Evolutionary conservation across 2,113 vertebrate species (phyloP).

Genomic region (Rhinichthys klamathensis): DNA sequence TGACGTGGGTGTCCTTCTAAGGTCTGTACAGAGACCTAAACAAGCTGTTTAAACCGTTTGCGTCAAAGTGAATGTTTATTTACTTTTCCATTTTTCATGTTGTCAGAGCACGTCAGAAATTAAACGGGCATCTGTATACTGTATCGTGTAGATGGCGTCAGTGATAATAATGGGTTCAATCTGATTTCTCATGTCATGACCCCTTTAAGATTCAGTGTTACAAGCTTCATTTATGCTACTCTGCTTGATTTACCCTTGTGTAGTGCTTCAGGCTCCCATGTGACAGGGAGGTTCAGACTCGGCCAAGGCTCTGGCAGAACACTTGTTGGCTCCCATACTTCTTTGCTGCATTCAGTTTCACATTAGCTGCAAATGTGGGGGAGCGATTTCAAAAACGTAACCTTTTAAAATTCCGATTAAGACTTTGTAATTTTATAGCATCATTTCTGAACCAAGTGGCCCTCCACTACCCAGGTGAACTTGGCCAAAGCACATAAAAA

Average conservation of each 20-base stretch:
- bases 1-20: no score
- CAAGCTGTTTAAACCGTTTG: no score
- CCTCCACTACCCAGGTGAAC: slow-evolving; percentile 26
- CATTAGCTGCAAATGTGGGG: slow-evolving; percentile 47
- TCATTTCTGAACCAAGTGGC: slow-evolving; percentile 39
- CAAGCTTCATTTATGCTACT: slow-evolving; percentile 38
- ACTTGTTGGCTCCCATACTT: slow-evolving; percentile 54
- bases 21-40: no score
- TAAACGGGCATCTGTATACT: no score
- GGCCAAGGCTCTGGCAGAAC: slow-evolving; percentile 60
- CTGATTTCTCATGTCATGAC: no score
- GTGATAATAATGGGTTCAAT: no score
- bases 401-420: slow-evolving; percentile 52
- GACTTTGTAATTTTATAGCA: slow-evolving; percentile 40
- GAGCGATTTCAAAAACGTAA: slow-evolving; percentile 52
- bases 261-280: slow-evolving; percentile 32
- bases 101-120: no score
- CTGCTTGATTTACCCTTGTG: slow-evolving; percentile 34
- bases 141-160: no score
- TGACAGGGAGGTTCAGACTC: slow-evolving; percentile 46
- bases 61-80: no score
- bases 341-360: slow-evolving; percentile 29
- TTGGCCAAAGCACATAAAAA: slow-evolving; percentile 21
- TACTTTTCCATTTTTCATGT: no score
- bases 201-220: background rate